phyloP scores from a whole-genome alignment of 2,113 vertebrate species.

The Chunga burmeisteri region DNA sequence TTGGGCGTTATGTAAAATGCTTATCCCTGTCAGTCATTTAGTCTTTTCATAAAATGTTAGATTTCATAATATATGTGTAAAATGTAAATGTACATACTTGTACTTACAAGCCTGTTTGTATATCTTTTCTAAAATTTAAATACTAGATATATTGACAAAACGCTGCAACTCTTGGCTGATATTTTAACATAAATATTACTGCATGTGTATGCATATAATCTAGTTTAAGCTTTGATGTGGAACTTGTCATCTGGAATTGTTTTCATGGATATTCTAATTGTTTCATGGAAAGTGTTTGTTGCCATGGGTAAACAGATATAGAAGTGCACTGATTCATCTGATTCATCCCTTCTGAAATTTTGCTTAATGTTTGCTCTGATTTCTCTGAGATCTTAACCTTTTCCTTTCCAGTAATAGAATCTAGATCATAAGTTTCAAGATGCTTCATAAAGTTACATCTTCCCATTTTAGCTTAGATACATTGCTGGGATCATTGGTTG shows the following conservation, averaged over 20 bases:
- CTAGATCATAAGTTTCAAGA: background rate
- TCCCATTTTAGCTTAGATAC: background rate
- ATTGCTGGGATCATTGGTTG: background rate
- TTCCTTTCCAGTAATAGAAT: background rate
- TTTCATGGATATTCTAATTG: slow-evolving; percentile 7
- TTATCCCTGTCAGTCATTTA: background rate
- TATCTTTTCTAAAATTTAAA: background rate
- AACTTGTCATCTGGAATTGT: slow-evolving; percentile 43
- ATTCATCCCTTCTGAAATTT: slow-evolving; percentile 12
- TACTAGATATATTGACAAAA: background rate
- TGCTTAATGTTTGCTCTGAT: background rate
- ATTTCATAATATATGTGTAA: background rate
- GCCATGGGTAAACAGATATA: background rate
- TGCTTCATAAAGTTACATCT: background rate
- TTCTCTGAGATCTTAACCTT: background rate
- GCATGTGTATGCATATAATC: background rate
- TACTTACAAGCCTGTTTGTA: background rate
- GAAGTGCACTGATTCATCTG: background rate
- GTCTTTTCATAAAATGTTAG: background rate
- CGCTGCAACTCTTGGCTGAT: background rate
- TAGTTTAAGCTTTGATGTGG: background rate
- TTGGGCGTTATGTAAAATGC: background rate
- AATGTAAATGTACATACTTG: background rate
- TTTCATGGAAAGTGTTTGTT: background rate
- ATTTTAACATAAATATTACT: background rate